Conservation (phyloP, 2,113 vertebrate species). For the Paradisaea rubra region DNA sequence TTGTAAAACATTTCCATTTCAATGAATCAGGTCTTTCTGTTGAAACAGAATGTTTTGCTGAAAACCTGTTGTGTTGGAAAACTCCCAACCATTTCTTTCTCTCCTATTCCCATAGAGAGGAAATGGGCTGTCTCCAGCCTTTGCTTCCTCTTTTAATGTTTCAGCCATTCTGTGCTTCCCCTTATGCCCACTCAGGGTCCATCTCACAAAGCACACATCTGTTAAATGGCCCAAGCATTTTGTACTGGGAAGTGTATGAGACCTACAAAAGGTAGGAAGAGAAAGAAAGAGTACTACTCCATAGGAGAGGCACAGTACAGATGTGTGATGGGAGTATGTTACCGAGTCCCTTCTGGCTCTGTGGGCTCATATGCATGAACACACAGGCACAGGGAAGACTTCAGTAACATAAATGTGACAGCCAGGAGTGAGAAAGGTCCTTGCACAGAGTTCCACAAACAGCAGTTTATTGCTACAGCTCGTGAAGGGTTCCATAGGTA, state of each 20-base stretch:
- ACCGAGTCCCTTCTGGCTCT: too few species aligned
- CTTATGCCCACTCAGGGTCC: background rate
- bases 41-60: slow-evolving; percentile 37
- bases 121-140: background rate
- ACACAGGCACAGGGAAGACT: too few species aligned
- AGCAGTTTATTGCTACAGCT: too few species aligned
- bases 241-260: background rate
- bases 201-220: background rate
- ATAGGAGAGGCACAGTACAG: background rate
- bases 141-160: background rate
- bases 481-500: too few species aligned
- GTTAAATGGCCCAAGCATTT: background rate
- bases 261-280: background rate
- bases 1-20: slow-evolving; percentile 56
- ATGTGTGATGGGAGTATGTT: background rate
- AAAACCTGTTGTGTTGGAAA: slow-evolving; percentile 56
- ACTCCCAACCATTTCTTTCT: slow-evolving; percentile 12
- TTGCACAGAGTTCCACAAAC: too few species aligned
- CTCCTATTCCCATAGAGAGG: background rate
- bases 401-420: too few species aligned
- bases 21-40: slow-evolving; percentile 45
- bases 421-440: too few species aligned
- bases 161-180: background rate
- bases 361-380: too few species aligned
- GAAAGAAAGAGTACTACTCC: background rate